These are phyloP conservation scores for Tragulus kanchil DNA, from an alignment of 2,113 vertebrate species.

Conservation along the genomic window DNA sequence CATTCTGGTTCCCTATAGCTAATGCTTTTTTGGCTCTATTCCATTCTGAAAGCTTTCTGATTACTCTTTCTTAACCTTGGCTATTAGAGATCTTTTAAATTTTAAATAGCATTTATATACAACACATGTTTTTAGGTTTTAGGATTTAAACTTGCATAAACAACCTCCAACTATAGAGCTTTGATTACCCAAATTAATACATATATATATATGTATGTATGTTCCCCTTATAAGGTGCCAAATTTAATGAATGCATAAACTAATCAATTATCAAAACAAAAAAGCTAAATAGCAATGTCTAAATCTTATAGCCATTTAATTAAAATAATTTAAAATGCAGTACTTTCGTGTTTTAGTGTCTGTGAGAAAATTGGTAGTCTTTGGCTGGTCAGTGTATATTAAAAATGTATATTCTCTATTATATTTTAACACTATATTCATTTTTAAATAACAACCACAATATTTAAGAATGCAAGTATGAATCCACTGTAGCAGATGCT, in stretches of 20 bases:
- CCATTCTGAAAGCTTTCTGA: background rate
- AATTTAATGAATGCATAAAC: background rate
- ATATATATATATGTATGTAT: background rate
- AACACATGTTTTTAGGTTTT: background rate
- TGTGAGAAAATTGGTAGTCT: background rate
- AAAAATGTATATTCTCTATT: background rate
- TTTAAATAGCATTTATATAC: conserved; percentile 19
- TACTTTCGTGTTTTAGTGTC: background rate
- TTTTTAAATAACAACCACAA: background rate
- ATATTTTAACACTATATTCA: background rate
- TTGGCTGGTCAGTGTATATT: background rate
- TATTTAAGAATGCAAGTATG: background rate
- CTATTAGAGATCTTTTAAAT: conserved; percentile 16
- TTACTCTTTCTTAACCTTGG: background rate
- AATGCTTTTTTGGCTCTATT: background rate
- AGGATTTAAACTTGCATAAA: background rate
- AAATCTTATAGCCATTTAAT: background rate
- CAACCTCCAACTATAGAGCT: background rate
- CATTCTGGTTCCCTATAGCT: background rate
- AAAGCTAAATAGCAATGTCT: background rate
- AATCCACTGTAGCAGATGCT: background rate
- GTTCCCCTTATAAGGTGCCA: background rate
- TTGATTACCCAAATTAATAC: background rate
- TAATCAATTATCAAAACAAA: conserved; percentile 1
- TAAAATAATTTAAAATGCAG: conserved; percentile 5